Evolutionary conservation across 2,888 invertebrate genomes (phyloP).

Genomic region (Meteorus cinctellus): DNA sequence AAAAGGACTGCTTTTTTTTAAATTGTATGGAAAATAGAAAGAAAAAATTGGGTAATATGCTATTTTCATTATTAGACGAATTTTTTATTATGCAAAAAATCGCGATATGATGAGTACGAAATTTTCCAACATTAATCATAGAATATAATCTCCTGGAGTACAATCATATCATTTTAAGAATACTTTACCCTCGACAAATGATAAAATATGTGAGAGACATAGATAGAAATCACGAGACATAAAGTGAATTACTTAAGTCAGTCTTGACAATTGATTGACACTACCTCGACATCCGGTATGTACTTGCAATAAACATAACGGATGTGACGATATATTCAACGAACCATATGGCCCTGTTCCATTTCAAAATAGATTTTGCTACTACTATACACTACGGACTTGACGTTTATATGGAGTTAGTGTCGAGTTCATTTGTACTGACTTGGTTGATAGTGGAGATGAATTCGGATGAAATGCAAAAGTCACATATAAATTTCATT

Average conservation of each 20-base stretch:
- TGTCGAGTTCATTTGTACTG: neutral
- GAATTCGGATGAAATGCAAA: neutral
- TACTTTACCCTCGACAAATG: neutral
- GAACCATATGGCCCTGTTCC: slow-evolving; percentile 55
- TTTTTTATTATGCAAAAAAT: no score
- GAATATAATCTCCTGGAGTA: no score
- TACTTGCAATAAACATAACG: slow-evolving; percentile 51
- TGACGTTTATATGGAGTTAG: neutral
- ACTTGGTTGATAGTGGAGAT: neutral
- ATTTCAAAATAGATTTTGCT: slow-evolving; percentile 47
- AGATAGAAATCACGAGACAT: neutral
- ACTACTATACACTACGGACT: neutral
- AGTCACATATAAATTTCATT: no score
- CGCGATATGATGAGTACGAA: no score
- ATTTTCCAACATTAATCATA: no score
- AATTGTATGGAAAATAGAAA: no score
- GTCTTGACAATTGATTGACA: neutral
- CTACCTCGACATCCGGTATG: neutral
- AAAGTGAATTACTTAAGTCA: neutral
- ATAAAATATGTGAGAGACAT: neutral
- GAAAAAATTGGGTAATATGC: no score
- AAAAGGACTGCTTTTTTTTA: no score
- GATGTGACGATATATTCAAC: slow-evolving; percentile 56
- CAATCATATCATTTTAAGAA: no score
- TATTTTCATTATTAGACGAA: no score